Percentiles rank a stretch among this genome's conserved stretches.
These are phyloP conservation scores for Haemorhous mexicanus DNA, from an alignment of 2,113 vertebrate species.

Conservation along the genomic window DNA sequence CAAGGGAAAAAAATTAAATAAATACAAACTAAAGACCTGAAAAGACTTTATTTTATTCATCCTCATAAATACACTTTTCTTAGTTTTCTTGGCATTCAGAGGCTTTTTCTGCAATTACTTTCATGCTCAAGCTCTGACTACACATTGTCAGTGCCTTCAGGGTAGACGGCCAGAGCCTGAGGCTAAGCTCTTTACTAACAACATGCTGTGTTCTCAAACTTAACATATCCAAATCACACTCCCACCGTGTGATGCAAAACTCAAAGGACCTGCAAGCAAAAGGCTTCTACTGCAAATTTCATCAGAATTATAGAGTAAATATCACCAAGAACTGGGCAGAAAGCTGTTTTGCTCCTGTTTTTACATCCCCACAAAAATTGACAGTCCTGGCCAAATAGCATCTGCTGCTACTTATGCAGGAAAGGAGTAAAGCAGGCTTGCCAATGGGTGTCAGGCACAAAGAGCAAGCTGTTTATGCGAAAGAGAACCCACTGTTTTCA, in stretches of 20 bases:
- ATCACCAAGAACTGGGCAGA: background rate
- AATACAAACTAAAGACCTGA: background rate
- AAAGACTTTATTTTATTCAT: background rate
- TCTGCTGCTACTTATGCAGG: background rate
- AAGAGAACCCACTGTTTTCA: background rate
- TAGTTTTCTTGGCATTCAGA: background rate
- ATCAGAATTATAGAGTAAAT: background rate
- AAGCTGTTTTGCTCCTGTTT: background rate
- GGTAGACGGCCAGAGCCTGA: background rate
- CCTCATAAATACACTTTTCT: background rate
- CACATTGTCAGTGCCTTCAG: background rate
- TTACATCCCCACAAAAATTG: background rate
- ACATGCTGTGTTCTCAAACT: background rate
- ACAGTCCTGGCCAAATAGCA: background rate
- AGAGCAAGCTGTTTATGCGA: background rate
- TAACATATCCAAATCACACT: background rate
- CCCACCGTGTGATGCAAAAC: rapidly evolving
- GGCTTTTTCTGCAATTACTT: background rate
- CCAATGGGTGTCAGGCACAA: background rate
- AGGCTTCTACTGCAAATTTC: background rate
- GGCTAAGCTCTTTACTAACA: background rate
- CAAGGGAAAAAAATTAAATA: background rate
- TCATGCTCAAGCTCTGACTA: background rate
- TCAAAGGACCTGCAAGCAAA: background rate
- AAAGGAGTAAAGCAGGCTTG: background rate